phyloP scores from a whole-genome alignment of 2,888 invertebrate species.

The Epirrita christyi region DNA sequence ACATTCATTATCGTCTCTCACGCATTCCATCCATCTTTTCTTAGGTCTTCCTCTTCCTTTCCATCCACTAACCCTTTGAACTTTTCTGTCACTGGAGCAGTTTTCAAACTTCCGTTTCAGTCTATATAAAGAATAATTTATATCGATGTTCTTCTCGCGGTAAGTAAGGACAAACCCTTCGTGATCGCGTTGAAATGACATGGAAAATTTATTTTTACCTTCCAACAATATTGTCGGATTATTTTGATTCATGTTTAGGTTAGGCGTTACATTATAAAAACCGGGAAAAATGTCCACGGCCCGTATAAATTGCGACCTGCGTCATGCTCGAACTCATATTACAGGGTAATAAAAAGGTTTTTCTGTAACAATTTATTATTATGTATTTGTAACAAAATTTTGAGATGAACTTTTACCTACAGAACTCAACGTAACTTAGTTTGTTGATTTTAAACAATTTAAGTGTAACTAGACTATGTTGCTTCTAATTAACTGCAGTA shows the following conservation, averaged over 20 bases:
- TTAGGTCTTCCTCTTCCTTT: no score
- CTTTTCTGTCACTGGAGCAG: no score
- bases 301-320: conserved; percentile 26
- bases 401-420: no score
- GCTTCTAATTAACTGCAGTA: no score
- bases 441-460: no score
- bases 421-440: no score
- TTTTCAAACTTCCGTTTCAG: no score
- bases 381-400: background rate
- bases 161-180: conserved; percentile 10
- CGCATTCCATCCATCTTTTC: no score
- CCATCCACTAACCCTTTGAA: background rate
- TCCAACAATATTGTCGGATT: conserved; percentile 41
- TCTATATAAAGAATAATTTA: no score
- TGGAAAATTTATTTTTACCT: conserved; percentile 38
- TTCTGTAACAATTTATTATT: background rate
- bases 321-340: conserved; percentile 13
- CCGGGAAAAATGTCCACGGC: conserved; percentile 33
- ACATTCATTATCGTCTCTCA: no score
- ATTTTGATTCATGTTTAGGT: conserved; percentile 39
- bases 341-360: conserved; percentile 11
- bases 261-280: conserved; percentile 33
- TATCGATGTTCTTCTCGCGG: conserved; percentile 3
- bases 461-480: no score
- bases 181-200: conserved; percentile 32